Evolutionary conservation across 1,140 invertebrate genomes (phyloP).

Genomic region (Meloidogyne exigua): DNA sequence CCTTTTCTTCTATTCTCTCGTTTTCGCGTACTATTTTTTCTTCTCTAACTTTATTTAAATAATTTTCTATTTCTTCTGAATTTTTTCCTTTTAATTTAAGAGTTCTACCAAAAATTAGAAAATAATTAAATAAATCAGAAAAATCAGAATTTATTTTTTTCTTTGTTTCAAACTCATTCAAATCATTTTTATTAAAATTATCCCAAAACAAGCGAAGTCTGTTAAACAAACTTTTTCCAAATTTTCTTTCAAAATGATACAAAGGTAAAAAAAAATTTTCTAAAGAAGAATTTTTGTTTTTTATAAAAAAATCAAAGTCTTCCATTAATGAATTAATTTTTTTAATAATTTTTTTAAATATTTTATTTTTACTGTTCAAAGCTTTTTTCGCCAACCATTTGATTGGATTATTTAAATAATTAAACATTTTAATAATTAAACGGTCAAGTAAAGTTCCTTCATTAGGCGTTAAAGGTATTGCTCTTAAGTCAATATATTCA

Average conservation of each 20-base stretch:
- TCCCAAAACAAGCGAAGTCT: not conserved
- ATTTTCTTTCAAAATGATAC: not conserved
- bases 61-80: too few relatives aligned
- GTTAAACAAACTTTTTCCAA: not conserved
- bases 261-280: not conserved
- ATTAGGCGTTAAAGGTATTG: not conserved
- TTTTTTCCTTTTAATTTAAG: not conserved
- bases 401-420: not conserved
- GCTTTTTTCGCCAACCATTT: not conserved
- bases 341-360: not conserved
- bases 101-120: not conserved
- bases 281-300: not conserved
- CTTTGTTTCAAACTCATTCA: not conserved
- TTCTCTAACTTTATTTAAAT: too few relatives aligned
- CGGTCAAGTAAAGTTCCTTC: not conserved
- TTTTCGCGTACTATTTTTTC: too few relatives aligned
- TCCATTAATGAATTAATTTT: not conserved
- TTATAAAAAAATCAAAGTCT: not conserved
- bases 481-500: not conserved
- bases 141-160: not conserved
- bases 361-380: not conserved
- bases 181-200: not conserved
- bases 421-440: not conserved
- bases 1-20: too few relatives aligned
- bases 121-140: not conserved